Evolutionary conservation across 2,888 invertebrate genomes (phyloP), one percentile per base, ranked within the genome.

Genomic region (Drosophila melanosoma): DNA sequence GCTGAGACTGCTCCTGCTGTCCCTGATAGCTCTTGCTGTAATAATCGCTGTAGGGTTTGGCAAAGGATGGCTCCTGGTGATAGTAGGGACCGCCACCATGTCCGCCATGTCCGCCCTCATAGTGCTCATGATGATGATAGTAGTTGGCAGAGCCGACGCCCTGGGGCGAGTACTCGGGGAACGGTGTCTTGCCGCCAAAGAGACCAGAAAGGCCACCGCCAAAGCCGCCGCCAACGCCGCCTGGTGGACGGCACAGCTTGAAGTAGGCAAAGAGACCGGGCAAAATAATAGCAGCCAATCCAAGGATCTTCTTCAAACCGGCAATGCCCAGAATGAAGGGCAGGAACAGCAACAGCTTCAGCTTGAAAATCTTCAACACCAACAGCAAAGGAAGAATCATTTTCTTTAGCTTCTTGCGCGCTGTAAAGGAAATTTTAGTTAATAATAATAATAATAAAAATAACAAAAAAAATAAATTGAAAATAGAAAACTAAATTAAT

Each of bases 261-360:
- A 97, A 97, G 94, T 97, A 97, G 36, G 96, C 97, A 87, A 97
- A 97, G 0, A 97, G 93, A 76, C 97, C 95, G 63, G 97, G 97
- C 74, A 97, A 94, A 45, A 97, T 94, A 36, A 97, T 95, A 15
- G 97, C 97, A 90, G 97, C 94, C 92, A 97, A 95, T 51, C 96
- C 96, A 0, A 97, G 94, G 92, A 97, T 95, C 90, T 97, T 97
- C 93, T 97, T 97, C 91, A 97, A 96, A 58, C 97, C 97, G 35
- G 96, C 97, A 78, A 97, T 94, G 2, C 97, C 97, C 54, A 97
- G 94, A 79, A 97, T 97, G 80, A 97, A 94, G 1, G 97, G 97
- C 92, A 97, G 93, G 94, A 97, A 97, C 7, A 97, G 94, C 4
- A 97, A 94, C 60, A 97, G 94, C 91, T 97, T 97, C 91, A 97